phyloP scores from a whole-genome alignment of 2,113 vertebrate genomes.

The Neoarius graeffei region DNA sequence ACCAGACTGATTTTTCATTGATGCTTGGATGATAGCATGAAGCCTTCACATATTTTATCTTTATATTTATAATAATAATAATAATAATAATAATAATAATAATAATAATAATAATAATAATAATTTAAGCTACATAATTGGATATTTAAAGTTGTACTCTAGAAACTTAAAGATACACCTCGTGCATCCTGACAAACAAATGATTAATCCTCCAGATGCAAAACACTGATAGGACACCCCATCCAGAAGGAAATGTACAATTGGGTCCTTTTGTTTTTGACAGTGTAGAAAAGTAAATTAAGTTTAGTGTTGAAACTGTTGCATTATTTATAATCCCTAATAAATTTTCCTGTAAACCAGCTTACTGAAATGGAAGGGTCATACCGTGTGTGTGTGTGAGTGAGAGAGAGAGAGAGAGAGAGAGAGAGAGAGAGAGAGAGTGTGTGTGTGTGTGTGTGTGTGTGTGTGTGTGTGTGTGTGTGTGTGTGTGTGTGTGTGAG shows the following conservation, averaged over 20 bases:
- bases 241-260: neutral
- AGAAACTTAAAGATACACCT: neutral
- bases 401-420: neutral
- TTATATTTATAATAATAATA: neutral
- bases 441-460: constrained; percentile 1
- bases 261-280: neutral
- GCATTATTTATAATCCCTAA: neutral
- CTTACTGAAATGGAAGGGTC: neutral
- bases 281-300: neutral
- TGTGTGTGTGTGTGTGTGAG: neutral
- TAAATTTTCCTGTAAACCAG: neutral
- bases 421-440: neutral
- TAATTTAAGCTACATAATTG: neutral
- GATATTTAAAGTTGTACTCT: neutral
- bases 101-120: neutral
- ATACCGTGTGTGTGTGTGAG: neutral
- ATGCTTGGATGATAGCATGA: neutral
- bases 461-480: constrained; percentile 1
- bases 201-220: neutral
- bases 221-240: neutral
- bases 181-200: neutral
- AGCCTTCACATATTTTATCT: neutral
- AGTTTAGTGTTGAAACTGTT: neutral
- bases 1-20: neutral
- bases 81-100: neutral